These are phyloP conservation scores for Esox lucius DNA, from an alignment of 2,797 vertebrate species.

Conservation along the genomic window DNA sequence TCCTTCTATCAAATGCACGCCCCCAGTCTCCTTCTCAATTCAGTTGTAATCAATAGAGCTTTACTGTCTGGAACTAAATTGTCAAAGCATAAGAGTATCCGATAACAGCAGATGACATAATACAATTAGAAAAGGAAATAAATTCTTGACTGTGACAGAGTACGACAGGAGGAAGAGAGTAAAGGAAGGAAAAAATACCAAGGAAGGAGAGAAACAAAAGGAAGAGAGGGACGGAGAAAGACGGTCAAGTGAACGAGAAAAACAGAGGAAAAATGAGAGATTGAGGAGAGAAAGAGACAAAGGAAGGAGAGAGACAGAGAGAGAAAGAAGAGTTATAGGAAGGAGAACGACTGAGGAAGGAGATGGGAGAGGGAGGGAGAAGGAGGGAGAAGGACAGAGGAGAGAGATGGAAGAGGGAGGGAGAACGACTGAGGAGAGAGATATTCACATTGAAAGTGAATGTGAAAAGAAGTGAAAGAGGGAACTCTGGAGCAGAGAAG, in stretches of 20 bases:
- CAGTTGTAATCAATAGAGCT: not conserved
- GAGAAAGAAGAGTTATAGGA: not conserved
- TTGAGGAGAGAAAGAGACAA: not conserved
- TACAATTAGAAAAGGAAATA: slow-evolving; percentile 40
- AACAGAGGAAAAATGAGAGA: not conserved
- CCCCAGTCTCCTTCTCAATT: not conserved
- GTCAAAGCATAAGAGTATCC: too few relatives aligned
- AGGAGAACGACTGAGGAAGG: not conserved
- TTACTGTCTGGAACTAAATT: not conserved
- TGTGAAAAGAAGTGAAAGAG: too few relatives aligned
- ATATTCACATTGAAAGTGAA: too few relatives aligned
- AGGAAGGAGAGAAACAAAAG: not conserved
- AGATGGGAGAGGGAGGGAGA: not conserved
- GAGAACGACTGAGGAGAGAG: too few relatives aligned
- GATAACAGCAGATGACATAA: too few relatives aligned
- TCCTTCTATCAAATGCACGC: not conserved
- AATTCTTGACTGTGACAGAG: not conserved
- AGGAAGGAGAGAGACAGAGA: slow-evolving; percentile 36
- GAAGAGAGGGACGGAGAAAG: too few relatives aligned
- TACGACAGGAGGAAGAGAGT: slow-evolving; percentile 44
- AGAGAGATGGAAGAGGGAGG: not conserved
- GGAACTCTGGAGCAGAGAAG: too few relatives aligned
- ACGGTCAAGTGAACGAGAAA: not conserved
- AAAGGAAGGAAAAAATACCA: slow-evolving; percentile 23
- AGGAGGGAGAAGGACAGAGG: not conserved